Evolutionary conservation across 2,888 invertebrate genomes (phyloP), one percentile per base, ranked within the genome.

Genomic region (Invenusta paracnida): DNA sequence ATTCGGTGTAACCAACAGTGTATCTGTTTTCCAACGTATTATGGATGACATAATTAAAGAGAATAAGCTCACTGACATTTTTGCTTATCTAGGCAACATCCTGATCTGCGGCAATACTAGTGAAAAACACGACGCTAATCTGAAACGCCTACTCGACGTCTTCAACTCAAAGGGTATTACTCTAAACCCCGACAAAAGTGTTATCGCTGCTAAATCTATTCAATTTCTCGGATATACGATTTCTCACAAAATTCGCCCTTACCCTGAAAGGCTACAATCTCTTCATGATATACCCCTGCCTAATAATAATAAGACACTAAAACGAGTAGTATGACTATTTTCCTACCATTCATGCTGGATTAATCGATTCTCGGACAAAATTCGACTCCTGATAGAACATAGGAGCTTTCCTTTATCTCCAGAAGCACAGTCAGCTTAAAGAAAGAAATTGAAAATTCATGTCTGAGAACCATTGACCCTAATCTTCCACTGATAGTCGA

Each of bases 1-100:
- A 83, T 84, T 84, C 82, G 84, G 82, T 5, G n/a, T 82, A 5
- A 84, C 84, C 1, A 83, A 84, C 13, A n/a, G 25, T 11, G 84
- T 84, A n/a, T 2, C 84, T 13, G 2, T 2, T 82, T 84, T 84
- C 27, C 82, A 84, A 23, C 2, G 82, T 5, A 25, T 84, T 13
- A 83, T 84, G 25, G 25, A 17, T 25, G 13, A 81, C 13, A 13
- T 84, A 5, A 82, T 84, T 83, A 2, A 23, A 5, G 27, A 82
- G 11, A 25, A 83, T 11, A 81, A 84, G 2, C 84, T 84, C 82
- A 23, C 2, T 5, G 84, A 82, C 5, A 30, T n/a, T 23, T 82
- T 30, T n/a, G 83, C 83, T 28, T 82, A 82, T 82, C 31, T 82
- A 2, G 83, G 27, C 31, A 30, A 82, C 27, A 2, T 82, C 2